phyloP scores from a whole-genome alignment of 2,888 invertebrate genomes.

The Tinea pellionella region DNA sequence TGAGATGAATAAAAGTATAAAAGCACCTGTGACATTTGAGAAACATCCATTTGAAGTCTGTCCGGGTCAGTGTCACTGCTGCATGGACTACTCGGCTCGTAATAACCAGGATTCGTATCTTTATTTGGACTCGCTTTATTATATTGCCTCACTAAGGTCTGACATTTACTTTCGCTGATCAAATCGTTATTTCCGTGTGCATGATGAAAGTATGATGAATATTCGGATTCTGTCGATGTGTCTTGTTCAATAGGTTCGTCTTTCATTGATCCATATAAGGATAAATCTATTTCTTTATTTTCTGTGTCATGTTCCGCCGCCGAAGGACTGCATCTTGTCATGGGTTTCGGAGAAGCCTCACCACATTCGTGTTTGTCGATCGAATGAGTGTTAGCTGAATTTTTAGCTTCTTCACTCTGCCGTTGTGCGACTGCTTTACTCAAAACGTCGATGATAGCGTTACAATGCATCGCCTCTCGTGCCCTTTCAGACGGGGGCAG shows the following conservation, averaged over 20 bases:
- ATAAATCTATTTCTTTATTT: constrained; percentile 62
- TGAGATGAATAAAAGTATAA: too few relatives aligned
- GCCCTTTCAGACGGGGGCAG: constrained; percentile 67
- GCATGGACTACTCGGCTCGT: constrained; percentile 72
- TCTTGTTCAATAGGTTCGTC: constrained; percentile 42
- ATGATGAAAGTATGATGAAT: constrained; percentile 34
- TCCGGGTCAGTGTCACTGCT: constrained; percentile 82
- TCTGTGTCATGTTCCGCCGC: constrained; percentile 44
- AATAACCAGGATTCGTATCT: constrained; percentile 63
- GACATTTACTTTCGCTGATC: constrained; percentile 50
- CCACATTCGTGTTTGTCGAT: constrained; percentile 44
- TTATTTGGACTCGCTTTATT: constrained; percentile 41
- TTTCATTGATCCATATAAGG: constrained; percentile 51
- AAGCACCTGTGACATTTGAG: constrained; percentile 61
- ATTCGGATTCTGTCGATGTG: constrained; percentile 30
- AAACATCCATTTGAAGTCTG: constrained; percentile 78
- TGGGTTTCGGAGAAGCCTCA: constrained; percentile 26
- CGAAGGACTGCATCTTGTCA: constrained; percentile 17
- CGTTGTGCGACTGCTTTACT: constrained; percentile 64
- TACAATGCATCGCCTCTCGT: constrained; percentile 63
- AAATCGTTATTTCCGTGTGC: constrained; percentile 32
- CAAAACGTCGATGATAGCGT: constrained; percentile 64
- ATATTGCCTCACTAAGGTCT: constrained; percentile 36
- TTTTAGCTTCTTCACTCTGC: constrained; percentile 57
- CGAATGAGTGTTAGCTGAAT: constrained; percentile 42